Conservation (phyloP, 1,140 invertebrate species). For the Hetaerina americana region DNA sequence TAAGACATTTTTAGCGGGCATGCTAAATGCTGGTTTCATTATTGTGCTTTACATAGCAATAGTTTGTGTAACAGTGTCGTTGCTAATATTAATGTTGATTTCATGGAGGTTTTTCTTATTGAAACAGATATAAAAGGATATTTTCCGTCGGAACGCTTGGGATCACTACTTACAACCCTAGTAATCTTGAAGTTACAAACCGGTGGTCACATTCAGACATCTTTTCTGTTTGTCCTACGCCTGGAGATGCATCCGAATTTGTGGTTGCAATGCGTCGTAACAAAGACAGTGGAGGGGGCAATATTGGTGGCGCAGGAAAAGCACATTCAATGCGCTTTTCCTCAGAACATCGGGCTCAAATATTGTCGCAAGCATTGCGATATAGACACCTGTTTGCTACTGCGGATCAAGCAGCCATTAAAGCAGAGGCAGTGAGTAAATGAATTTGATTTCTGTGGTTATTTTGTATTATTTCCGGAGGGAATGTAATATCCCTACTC, state of each 20-base stretch:
- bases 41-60: too few species aligned
- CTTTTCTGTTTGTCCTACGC: constrained; percentile 52
- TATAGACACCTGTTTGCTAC: constrained; percentile 60
- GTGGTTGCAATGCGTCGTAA: constrained; percentile 78
- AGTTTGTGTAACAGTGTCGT: too few species aligned
- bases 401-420: constrained; percentile 13
- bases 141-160: constrained; percentile 91
- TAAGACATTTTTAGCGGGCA: too few species aligned
- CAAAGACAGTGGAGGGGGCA: constrained; percentile 38
- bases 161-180: constrained; percentile 95
- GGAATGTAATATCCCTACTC: too few species aligned
- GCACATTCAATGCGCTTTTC: constrained; percentile 92
- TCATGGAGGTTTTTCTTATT: too few species aligned
- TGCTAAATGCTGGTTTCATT: too few species aligned
- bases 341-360: constrained; percentile 84
- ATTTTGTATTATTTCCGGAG: constrained; percentile 2
- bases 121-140: constrained; percentile 95
- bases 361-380: constrained; percentile 82
- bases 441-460: not conserved
- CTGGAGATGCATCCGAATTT: constrained; percentile 45
- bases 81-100: too few species aligned
- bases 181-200: constrained; percentile 89
- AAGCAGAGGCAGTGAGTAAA: constrained; percentile 14
- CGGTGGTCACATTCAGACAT: constrained; percentile 80
- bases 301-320: constrained; percentile 37